Evolutionary conservation across 1,140 invertebrate species (phyloP), one percentile per base, ranked within the genome.

Genomic region (Tribolium castaneum): DNA sequence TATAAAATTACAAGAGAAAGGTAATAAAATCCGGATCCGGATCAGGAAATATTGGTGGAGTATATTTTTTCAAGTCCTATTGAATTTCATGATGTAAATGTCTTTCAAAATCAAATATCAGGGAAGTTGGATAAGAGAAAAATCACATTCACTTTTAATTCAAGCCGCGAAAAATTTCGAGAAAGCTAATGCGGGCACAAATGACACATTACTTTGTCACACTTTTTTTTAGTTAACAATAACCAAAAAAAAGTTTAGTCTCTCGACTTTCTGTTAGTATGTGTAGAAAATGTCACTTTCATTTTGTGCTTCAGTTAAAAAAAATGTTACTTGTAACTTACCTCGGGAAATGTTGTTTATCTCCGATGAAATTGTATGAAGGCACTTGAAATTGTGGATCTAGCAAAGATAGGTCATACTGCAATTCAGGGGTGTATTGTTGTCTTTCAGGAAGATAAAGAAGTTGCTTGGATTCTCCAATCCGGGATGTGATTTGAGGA

Each of bases 391-490:
- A 71, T 14, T 78, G 74, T 3, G 77, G 76, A 3, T 73, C 71
- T 13, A 78, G 49, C 0, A 78, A 13, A 10, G 73, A 75, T 4
- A 72, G 50, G 9, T 74, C 34, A 13, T 71, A 75, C 59, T 80
- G 73, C 14, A 80, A 16, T 9, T 80, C 78, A 0, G 78, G 75
- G 0, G 70, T 2, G 52, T 66, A 80, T 49, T 80, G 78, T 9
- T 80, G 78, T 72, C 70, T 50, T 9, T 45, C 70, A 54, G 51
- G 52, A 30, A 77, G 39, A 10, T 72, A 52, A 72, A 52, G 70
- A 9, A 72, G 9, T 19, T 72, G 39, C 25, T 72, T 72, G 39
- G 45, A 5, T 72, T 72, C 50, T 30, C 9, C 22, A 30, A 39
- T 50, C 39, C 22, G 49, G 34, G 30, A 6, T 14, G 70, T 10